These are phyloP conservation scores for Graptemys geographica DNA, from an alignment of 2,797 vertebrate genomes.

Conservation along the genomic window DNA sequence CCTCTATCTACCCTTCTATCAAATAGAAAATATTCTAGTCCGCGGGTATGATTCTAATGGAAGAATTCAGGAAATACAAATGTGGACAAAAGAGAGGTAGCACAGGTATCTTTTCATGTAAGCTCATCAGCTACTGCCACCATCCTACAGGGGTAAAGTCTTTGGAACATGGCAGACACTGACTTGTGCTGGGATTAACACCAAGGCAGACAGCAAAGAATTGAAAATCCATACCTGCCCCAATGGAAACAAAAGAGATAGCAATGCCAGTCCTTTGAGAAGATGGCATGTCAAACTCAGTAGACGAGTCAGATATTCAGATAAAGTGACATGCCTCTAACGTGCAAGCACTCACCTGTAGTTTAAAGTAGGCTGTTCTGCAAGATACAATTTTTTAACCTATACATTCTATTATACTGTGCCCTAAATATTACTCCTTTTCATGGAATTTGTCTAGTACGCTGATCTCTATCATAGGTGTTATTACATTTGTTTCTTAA, in stretches of 20 bases:
- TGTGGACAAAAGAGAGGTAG: background rate
- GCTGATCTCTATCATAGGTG: background rate
- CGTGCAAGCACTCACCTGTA: rapidly evolving
- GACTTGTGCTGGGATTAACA: background rate
- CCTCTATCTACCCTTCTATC: background rate
- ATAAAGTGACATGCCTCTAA: rapidly evolving
- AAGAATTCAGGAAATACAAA: background rate
- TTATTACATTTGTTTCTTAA: background rate
- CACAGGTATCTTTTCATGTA: background rate
- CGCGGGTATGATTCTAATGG: background rate
- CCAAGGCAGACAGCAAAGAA: background rate
- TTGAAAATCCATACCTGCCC: background rate
- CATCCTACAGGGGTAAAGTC: background rate
- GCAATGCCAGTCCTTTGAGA: background rate
- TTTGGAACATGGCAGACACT: background rate
- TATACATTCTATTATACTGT: rapidly evolving
- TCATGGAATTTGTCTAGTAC: rapidly evolving
- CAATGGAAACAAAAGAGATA: background rate
- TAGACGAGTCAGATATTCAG: background rate
- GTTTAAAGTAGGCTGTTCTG: background rate
- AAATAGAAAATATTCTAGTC: background rate
- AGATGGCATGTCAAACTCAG: rapidly evolving
- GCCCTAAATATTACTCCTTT: background rate
- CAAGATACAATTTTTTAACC: rapidly evolving
- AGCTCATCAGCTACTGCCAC: background rate